Evolutionary conservation across 1,140 invertebrate species (phyloP).

Genomic region (Lepidurus couesii): DNA sequence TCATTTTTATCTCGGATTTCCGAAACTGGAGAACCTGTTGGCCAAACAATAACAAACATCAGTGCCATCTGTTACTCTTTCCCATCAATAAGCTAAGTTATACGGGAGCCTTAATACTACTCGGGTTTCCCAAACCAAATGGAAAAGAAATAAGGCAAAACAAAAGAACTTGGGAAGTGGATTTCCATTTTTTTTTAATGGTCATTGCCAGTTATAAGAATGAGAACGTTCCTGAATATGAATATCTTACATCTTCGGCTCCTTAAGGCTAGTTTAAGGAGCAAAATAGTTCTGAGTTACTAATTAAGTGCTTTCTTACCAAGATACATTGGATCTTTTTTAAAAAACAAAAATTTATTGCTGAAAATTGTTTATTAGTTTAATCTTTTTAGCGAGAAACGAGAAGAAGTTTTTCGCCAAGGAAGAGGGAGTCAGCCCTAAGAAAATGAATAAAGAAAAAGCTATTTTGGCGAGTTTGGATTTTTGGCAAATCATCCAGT

Average conservation of each 20-base stretch:
- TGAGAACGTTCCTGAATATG: neutral
- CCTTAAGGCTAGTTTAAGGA: neutral
- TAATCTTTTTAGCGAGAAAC: neutral
- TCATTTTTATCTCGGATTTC: no score
- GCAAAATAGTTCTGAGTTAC: neutral
- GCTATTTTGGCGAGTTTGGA: neutral
- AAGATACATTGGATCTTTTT: neutral
- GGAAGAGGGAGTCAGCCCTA: neutral
- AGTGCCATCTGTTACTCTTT: no score
- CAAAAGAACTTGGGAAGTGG: neutral
- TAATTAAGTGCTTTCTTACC: neutral
- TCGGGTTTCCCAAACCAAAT: neutral
- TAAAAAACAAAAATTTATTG: neutral
- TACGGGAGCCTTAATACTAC: no score
- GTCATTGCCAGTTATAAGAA: neutral
- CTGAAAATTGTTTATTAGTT: neutral
- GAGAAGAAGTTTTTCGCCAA: neutral
- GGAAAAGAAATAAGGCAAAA: neutral
- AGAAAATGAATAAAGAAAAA: neutral
- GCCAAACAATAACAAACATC: no score
- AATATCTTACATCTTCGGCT: neutral
- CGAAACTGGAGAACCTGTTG: no score
- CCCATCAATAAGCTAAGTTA: no score
- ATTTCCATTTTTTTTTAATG: neutral
- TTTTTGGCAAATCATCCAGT: constrained; percentile 15